Conservation (phyloP, 2,888 invertebrate genomes). For the Venustoraphidia nigricollis region DNA sequence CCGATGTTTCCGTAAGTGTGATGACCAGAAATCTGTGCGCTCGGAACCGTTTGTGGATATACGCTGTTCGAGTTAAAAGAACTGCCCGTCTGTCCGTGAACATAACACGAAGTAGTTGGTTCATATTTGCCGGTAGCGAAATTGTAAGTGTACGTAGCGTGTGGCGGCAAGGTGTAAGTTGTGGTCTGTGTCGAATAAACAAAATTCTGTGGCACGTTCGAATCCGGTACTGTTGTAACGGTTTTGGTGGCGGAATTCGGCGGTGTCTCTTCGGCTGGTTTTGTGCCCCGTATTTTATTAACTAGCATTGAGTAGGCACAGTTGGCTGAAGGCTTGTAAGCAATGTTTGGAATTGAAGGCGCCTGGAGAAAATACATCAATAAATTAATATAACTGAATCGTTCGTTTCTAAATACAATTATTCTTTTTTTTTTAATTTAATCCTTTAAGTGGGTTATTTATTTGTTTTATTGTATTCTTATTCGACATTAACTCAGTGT, state of each 20-base stretch:
- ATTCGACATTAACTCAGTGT: too few species aligned
- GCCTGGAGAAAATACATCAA: constrained; percentile 1
- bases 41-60: background rate
- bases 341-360: constrained; percentile 44
- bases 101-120: background rate
- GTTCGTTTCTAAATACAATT: too few species aligned
- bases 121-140: constrained; percentile 4
- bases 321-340: constrained; percentile 70
- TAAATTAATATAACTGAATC: too few species aligned
- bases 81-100: background rate
- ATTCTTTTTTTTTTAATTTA: too few species aligned
- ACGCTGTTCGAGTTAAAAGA: background rate
- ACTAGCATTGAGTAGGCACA: constrained; percentile 81
- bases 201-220: constrained; percentile 4
- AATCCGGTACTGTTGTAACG: constrained; percentile 6
- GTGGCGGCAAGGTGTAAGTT: constrained; percentile 1
- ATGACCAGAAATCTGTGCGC: too few species aligned
- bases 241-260: background rate
- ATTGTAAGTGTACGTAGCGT: constrained; percentile 3
- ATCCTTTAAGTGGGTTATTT: too few species aligned
- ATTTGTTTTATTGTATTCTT: too few species aligned
- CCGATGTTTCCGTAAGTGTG: too few species aligned
- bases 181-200: constrained; percentile 6
- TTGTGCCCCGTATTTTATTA: constrained; percentile 64
- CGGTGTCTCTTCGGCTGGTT: constrained; percentile 16